Conservation (phyloP, 1,140 invertebrate species). For the Halesus radiatus region DNA sequence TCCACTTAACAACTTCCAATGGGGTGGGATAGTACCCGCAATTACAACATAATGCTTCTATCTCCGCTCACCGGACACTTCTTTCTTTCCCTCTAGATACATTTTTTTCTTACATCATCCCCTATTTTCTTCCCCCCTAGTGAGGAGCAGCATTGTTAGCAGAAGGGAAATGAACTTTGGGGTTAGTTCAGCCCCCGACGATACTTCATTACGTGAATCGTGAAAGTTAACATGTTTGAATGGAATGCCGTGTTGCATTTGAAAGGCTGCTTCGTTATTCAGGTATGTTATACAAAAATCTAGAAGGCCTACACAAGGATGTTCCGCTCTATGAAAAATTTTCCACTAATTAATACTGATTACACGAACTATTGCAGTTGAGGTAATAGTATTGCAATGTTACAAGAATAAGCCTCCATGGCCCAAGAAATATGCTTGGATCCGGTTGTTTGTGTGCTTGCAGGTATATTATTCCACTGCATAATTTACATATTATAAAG, state of each 20-base stretch:
- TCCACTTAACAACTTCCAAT: slow-evolving; percentile 57
- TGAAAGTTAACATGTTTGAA: slow-evolving; percentile 31
- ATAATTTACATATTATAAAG: too few relatives aligned
- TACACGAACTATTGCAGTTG: too few relatives aligned
- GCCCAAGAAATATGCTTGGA: too few relatives aligned
- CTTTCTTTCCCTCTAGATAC: slow-evolving; percentile 43
- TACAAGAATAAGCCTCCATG: too few relatives aligned
- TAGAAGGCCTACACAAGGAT: too few relatives aligned
- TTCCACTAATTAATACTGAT: too few relatives aligned
- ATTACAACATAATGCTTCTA: slow-evolving; percentile 58
- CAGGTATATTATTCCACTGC: too few relatives aligned
- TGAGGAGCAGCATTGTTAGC: slow-evolving; percentile 1
- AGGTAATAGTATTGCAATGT: too few relatives aligned
- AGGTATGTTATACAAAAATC: background rate
- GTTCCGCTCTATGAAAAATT: too few relatives aligned
- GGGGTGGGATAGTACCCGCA: slow-evolving; percentile 47
- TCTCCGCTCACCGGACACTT: slow-evolving; percentile 53
- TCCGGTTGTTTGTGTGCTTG: too few relatives aligned
- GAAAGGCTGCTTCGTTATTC: slow-evolving; percentile 1
- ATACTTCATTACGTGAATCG: slow-evolving; percentile 38
- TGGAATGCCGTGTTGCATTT: slow-evolving; percentile 15
- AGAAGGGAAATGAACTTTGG: slow-evolving; percentile 37
- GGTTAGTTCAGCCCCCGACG: slow-evolving; percentile 16
- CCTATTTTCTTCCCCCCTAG: slow-evolving; percentile 1
- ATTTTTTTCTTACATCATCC: slow-evolving; percentile 37